Percentiles rank a stretch among this genome's conserved stretches.
Conservation (phyloP, 2,797 vertebrate species). For the Takifugu ocellatus region DNA sequence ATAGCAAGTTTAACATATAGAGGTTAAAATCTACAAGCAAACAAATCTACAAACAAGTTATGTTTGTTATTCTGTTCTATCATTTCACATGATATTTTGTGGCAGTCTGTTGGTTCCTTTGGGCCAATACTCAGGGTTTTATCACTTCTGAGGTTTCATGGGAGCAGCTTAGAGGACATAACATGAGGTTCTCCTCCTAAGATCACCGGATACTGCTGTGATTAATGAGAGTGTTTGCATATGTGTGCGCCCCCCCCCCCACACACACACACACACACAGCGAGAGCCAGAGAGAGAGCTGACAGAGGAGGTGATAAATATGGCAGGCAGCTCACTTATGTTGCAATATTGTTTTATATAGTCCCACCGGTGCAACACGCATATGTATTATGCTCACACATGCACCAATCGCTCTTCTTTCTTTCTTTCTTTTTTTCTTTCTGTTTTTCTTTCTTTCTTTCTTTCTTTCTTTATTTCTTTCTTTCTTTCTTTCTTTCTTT, state of each 20-base stretch:
- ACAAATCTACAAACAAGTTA: background rate
- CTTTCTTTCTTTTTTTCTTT: conserved; percentile 8
- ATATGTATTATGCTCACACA: conserved; percentile 19
- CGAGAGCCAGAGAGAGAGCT: background rate
- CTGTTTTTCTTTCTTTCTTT: conserved; percentile 6
- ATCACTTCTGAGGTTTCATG: conserved; percentile 7
- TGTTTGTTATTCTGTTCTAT: background rate
- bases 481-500: conserved; percentile 7
- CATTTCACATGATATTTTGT: background rate
- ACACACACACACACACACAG: conserved; percentile 19
- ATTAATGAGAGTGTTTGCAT: conserved; percentile 63
- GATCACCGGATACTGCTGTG: conserved; percentile 40
- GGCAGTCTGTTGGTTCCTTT: background rate
- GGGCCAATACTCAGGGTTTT: conserved; percentile 3
- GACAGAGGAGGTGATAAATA: conserved; percentile 49
- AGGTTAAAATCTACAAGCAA: too few species aligned
- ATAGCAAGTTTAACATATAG: too few species aligned
- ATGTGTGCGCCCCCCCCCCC: background rate
- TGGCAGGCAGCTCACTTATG: conserved; percentile 40
- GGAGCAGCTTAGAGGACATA: conserved; percentile 34
- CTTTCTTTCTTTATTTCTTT: conserved; percentile 12
- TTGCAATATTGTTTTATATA: conserved; percentile 54
- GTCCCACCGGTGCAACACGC: conserved; percentile 46
- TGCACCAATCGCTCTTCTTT: background rate
- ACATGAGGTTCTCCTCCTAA: conserved; percentile 48